A percentile compares a stretch with the other conserved stretches of the same genome.
Evolutionary conservation across 2,113 vertebrate species (phyloP).

Genomic region (Patagioenas fasciata): DNA sequence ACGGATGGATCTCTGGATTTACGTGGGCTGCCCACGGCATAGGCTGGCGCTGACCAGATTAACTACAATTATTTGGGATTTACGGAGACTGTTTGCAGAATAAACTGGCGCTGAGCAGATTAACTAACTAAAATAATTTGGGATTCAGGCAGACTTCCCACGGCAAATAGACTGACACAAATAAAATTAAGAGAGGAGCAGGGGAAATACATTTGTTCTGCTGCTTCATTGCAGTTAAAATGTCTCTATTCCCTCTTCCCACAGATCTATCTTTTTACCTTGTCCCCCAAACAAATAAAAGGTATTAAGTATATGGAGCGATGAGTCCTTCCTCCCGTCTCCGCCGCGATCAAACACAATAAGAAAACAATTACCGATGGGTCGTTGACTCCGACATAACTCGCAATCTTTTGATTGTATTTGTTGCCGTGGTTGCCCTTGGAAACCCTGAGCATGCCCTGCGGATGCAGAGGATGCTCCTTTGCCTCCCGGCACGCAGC

Average conservation of each 20-base stretch:
- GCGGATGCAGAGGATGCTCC: neutral
- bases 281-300: neutral
- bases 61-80: neutral
- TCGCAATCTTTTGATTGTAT: neutral
- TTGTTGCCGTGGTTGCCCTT: conserved; percentile 19
- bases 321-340: neutral
- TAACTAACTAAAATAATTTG: conserved; percentile 12
- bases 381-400: neutral
- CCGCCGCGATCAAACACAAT: neutral
- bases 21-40: neutral
- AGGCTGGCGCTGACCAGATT: neutral
- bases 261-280: neutral
- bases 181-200: conserved; percentile 13
- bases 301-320: neutral
- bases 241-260: neutral
- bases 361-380: neutral
- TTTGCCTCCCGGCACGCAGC: conserved; percentile 23
- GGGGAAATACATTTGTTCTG: neutral
- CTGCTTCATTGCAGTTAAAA: neutral
- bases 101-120: neutral
- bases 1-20: neutral
- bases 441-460: conserved; percentile 45
- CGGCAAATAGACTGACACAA: conserved; percentile 21
- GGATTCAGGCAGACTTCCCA: conserved; percentile 21
- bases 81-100: neutral